A percentile compares a stretch with the other conserved stretches of the same genome.
Conservation (phyloP, 2,888 invertebrate species). For the Eupithecia dodoneata region DNA sequence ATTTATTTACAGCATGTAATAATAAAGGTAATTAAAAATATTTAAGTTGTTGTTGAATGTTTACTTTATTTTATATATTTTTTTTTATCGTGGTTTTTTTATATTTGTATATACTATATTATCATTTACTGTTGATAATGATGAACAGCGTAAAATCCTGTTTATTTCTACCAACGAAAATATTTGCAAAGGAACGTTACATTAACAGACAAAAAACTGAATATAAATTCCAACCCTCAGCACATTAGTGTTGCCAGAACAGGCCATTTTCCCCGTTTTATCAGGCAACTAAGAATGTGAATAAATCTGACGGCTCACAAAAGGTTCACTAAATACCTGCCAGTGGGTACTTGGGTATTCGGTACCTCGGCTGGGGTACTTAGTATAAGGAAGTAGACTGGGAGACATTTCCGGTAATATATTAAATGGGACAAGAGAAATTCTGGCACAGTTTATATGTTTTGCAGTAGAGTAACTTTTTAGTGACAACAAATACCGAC, state of each 20-base stretch:
- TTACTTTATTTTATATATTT: too few species aligned
- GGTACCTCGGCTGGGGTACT: constrained; percentile 15
- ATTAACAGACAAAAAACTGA: neutral
- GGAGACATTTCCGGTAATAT: constrained; percentile 27
- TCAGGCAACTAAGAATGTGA: constrained; percentile 11
- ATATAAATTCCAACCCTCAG: neutral
- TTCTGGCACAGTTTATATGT: constrained; percentile 17
- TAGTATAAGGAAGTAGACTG: constrained; percentile 13
- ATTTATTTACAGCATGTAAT: too few species aligned
- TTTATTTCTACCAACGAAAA: neutral
- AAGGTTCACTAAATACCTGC: constrained; percentile 19
- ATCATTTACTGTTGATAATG: neutral
- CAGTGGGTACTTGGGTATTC: constrained; percentile 13
- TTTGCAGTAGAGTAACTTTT: neutral
- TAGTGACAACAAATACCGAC: neutral
- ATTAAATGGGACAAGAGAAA: constrained; percentile 19
- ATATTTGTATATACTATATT: too few species aligned
- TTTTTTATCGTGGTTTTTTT: too few species aligned
- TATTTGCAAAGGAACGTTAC: neutral
- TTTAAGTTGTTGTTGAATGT: too few species aligned
- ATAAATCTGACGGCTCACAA: constrained; percentile 26
- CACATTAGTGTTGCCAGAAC: neutral
- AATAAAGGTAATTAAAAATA: too few species aligned
- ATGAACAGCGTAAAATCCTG: neutral
- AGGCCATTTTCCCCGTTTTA: constrained; percentile 5